A percentile compares a stretch with the other conserved stretches of the same genome.
Conservation (phyloP, 1,140 invertebrate genomes). For the Calliopsis andreniformis region DNA sequence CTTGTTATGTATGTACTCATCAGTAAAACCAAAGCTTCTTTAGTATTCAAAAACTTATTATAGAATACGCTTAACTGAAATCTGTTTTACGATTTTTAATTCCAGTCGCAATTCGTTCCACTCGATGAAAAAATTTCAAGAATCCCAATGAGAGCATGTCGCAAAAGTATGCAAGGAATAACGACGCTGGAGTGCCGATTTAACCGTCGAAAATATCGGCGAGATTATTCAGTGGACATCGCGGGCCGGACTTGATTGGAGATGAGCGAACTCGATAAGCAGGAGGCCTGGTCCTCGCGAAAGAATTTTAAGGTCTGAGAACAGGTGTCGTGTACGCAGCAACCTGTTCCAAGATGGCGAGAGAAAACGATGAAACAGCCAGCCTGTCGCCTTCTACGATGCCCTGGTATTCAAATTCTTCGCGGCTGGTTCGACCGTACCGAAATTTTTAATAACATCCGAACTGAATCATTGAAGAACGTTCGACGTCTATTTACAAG, state of each 20-base stretch:
- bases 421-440: background rate
- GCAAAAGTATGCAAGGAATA: conserved; percentile 15
- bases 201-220: conserved; percentile 59
- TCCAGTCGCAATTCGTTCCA: too few relatives aligned
- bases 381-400: conserved; percentile 47
- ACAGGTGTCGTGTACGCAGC: conserved; percentile 59
- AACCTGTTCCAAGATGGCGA: conserved; percentile 54
- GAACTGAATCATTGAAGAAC: background rate
- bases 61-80: too few relatives aligned
- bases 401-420: conserved; percentile 45
- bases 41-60: too few relatives aligned
- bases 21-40: too few relatives aligned
- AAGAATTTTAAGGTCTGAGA: conserved; percentile 61
- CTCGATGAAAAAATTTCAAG: background rate
- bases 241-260: conserved; percentile 56
- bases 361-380: conserved; percentile 51
- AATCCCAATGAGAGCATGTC: conserved; percentile 15
- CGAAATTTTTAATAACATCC: background rate
- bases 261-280: conserved; percentile 65
- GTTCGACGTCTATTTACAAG: too few relatives aligned
- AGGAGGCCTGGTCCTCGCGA: conserved; percentile 41
- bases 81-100: too few relatives aligned
- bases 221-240: conserved; percentile 55
- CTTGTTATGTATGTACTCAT: too few relatives aligned
- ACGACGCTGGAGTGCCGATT: conserved; percentile 33